Percentiles rank a stretch among this genome's conserved stretches.
Conservation (phyloP, 2,888 invertebrate genomes). For the Drosophila anceps region DNA sequence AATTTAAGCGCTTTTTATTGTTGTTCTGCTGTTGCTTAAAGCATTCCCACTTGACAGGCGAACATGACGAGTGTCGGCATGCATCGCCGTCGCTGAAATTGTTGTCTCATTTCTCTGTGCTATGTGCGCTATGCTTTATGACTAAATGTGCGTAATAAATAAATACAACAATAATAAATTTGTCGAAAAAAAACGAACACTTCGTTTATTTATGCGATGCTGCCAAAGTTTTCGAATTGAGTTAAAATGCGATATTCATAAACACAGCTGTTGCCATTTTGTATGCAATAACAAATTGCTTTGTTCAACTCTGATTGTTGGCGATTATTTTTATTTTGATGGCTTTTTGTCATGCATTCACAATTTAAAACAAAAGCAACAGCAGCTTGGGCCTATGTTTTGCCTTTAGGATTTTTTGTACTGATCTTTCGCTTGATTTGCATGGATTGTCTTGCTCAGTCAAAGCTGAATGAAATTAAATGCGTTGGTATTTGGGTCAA, state of each 20-base stretch:
- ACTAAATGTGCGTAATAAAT: slow-evolving; percentile 74
- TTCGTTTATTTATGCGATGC: slow-evolving; percentile 64
- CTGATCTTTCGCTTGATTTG: slow-evolving; percentile 25
- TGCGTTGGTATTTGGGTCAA: slow-evolving; percentile 73
- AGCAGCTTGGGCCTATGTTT: slow-evolving; percentile 10
- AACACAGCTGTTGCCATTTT: slow-evolving; percentile 68
- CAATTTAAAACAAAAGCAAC: slow-evolving; percentile 27
- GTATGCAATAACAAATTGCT: slow-evolving; percentile 67
- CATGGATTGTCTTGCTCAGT: slow-evolving; percentile 22
- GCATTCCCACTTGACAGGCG: slow-evolving; percentile 46
- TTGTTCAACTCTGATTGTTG: slow-evolving; percentile 62
- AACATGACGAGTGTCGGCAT: slow-evolving; percentile 67
- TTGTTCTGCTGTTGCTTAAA: slow-evolving; percentile 36
- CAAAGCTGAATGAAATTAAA: slow-evolving; percentile 38
- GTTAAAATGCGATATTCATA: slow-evolving; percentile 61
- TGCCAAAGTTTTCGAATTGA: slow-evolving; percentile 67
- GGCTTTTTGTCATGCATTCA: slow-evolving; percentile 61
- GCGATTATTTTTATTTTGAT: slow-evolving; percentile 67
- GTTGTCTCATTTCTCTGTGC: slow-evolving; percentile 48
- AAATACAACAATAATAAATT: slow-evolving; percentile 66
- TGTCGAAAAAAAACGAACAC: slow-evolving; percentile 33
- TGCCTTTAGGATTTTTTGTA: not conserved
- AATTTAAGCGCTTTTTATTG: slow-evolving; percentile 45
- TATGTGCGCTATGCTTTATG: slow-evolving; percentile 64
- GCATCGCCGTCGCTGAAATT: slow-evolving; percentile 31